phyloP scores from a whole-genome alignment of 1,140 invertebrate species.

The Ips typographus region DNA sequence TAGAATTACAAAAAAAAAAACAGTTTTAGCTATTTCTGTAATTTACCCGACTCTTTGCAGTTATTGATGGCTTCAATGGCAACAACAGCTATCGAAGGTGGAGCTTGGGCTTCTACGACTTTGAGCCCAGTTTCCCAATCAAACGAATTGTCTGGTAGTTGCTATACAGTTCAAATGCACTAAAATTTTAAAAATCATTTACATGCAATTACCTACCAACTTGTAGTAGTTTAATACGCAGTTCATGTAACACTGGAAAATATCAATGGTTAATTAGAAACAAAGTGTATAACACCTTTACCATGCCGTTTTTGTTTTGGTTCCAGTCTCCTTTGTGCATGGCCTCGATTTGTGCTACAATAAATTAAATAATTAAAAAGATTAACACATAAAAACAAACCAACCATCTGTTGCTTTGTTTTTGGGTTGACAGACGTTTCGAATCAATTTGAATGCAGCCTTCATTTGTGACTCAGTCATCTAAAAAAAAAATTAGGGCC shows the following conservation, averaged over 20 bases:
- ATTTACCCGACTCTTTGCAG: constrained; percentile 42
- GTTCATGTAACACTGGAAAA: constrained; percentile 40
- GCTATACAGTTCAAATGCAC: constrained; percentile 17
- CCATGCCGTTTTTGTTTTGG: constrained; percentile 38
- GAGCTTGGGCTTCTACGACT: constrained; percentile 36
- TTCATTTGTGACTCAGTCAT: constrained; percentile 48
- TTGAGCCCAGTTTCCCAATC: constrained; percentile 40
- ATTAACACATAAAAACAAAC: not conserved
- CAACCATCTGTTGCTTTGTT: constrained; percentile 47
- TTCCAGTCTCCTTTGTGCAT: constrained; percentile 42
- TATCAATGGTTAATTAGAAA: not conserved
- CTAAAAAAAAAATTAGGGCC: constrained; percentile 37
- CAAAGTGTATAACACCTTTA: not conserved
- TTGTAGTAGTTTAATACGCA: constrained; percentile 43
- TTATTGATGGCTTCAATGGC: constrained; percentile 28
- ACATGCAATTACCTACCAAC: constrained; percentile 36
- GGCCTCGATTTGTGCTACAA: constrained; percentile 39
- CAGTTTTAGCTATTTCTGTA: not conserved
- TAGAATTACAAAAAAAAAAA: not conserved
- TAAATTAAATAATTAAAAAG: constrained; percentile 9
- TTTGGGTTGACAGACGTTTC: constrained; percentile 50
- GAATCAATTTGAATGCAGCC: constrained; percentile 45
- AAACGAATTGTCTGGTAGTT: constrained; percentile 40
- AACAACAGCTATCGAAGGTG: constrained; percentile 28
- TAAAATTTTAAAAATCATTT: not conserved